Base-by-base conservation (phyloP, 2,888 invertebrate genomes). In the Drosophila monieri region DNA sequence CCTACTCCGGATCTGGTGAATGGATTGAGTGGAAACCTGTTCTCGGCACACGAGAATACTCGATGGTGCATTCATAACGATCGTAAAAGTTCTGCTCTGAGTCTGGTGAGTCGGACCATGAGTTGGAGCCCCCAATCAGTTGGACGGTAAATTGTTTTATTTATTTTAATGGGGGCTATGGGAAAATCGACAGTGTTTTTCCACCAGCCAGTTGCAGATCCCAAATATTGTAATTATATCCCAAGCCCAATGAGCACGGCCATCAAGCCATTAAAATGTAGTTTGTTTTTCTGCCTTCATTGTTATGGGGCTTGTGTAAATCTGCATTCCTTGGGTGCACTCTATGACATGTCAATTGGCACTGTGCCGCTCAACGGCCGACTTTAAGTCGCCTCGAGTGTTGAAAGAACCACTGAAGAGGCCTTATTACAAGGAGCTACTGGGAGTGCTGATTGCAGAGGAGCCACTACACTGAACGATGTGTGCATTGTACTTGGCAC, bases 1-100 rank as follows among this genome's bases (percentile, higher is more conserved):
- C 21, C 49, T 35, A 55, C 32, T 10, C 35, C 39, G 39, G 47
- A 46, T 51, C 49, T 75, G 47, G 49, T 70, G 69, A 53, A 53
- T 68, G 69, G 61, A 48, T 67, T 72, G 78, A 79, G 77, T 80
- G 77, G 72, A 79, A 86, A 85, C 80, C 81, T 69, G 85, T 84
- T 85, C 73, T 49, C 32, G 30, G 67, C 47, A 60, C 58, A 67
- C 62, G 68, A 52, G 21, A 25, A 30, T 46, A 48, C 58, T 58
- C n/a, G 15, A 39, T 39, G 57, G 37, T 68, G 41, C 60, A 68
- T 68, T 49, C 68, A 61, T 30, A 58, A 58, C 18, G 61, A 14
- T 44, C 52, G 32, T 9, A 18, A 51, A 53, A 32, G n/a, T 35
- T 53, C 6, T 46, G 37, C 18, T 60, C 9, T 23, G 43, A 27